A percentile compares a stretch with the other conserved stretches of the same genome.
These are phyloP conservation scores for Psilopsiagon aymara DNA, from an alignment of 2,113 vertebrate species.

Conservation along the genomic window DNA sequence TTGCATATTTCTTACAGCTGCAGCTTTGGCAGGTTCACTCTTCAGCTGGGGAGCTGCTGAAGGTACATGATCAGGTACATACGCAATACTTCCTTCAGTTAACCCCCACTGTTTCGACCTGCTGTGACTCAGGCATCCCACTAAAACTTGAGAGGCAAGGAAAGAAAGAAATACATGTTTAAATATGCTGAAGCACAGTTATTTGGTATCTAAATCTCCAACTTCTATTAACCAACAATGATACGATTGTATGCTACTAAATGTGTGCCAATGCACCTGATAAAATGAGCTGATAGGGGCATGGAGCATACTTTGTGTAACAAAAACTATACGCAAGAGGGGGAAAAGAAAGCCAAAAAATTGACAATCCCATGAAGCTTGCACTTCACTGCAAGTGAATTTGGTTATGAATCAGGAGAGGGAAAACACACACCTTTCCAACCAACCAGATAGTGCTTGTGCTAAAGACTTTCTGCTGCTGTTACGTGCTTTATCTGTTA, in stretches of 20 bases:
- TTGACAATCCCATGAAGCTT: not conserved
- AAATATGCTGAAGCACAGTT: not conserved
- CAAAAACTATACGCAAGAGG: not conserved
- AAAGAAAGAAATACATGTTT: not conserved
- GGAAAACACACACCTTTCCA: not conserved
- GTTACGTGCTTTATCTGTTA: not conserved
- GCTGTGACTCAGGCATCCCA: not conserved
- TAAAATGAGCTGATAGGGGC: not conserved
- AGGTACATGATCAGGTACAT: not conserved
- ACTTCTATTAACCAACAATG: not conserved
- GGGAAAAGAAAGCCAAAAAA: not conserved
- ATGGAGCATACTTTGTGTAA: not conserved
- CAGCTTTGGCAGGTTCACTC: not conserved
- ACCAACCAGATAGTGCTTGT: not conserved
- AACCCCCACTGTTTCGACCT: not conserved
- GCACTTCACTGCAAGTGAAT: not conserved
- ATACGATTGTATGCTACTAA: accelerated
- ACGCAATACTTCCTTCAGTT: not conserved
- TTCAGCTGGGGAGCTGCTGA: not conserved
- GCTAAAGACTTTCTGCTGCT: not conserved
- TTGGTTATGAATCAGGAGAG: not conserved
- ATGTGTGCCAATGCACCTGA: not conserved
- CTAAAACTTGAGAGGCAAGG: not conserved
- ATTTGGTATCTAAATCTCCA: not conserved
- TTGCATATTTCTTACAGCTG: not conserved